A percentile compares a stretch with the other conserved stretches of the same genome.
Conservation (phyloP, 2,113 vertebrate genomes). For the Sinocyclocheilus anshuiensis region DNA sequence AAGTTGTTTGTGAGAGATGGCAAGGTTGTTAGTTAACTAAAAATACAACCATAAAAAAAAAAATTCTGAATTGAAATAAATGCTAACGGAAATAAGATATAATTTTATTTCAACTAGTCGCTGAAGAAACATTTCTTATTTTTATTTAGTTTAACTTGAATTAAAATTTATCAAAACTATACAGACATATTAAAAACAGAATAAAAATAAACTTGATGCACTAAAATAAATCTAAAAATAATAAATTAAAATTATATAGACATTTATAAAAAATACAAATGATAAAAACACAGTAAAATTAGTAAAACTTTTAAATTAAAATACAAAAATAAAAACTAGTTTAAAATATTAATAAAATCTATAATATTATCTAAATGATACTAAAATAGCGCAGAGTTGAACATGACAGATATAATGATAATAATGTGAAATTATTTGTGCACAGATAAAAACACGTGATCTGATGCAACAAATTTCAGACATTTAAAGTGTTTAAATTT, state of each 20-base stretch:
- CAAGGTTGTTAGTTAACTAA: not conserved
- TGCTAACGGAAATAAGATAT: no score
- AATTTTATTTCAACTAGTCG: no score
- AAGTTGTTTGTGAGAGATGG: no score
- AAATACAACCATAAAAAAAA: not conserved
- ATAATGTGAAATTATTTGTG: not conserved
- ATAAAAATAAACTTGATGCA: no score
- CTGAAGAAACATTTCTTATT: no score
- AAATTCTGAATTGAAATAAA: not conserved
- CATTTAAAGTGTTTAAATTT: not conserved
- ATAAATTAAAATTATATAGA: not conserved
- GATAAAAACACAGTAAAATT: not conserved
- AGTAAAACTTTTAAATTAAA: not conserved
- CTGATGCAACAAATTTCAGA: not conserved
- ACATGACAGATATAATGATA: no score
- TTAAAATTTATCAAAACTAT: no score
- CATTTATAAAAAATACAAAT: not conserved
- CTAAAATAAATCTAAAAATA: not conserved
- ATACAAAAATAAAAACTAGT: not conserved
- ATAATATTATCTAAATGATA: not conserved
- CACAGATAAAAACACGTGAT: not conserved
- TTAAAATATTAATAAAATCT: not conserved
- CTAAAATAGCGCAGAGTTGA: not conserved
- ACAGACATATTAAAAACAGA: no score
- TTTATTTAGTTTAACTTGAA: no score